Evolutionary conservation across 1,140 invertebrate species (phyloP), one percentile per base, ranked within the genome.

Genomic region (Temnothorax curvispinosus): DNA sequence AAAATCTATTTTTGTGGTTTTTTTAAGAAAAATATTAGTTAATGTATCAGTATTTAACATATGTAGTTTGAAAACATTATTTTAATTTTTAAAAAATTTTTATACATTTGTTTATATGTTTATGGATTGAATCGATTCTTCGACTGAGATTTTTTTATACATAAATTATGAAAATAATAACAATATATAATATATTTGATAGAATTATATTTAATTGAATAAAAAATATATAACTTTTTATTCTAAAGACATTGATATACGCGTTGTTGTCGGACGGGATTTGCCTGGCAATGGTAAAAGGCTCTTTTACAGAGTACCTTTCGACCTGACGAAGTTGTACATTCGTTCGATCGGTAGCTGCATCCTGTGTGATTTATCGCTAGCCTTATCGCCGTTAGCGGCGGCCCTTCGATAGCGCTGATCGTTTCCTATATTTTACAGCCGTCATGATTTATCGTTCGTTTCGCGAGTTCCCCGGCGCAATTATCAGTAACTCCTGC

Each of bases 391-490:
- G 89, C 87, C 89, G 60, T 74, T 76, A 85, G 89, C 87, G 89
- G 87, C 87, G 64, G 87, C 86, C 87, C 90, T 90, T 91, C 90
- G 90, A 91, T 91, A 90, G 86, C 88, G 64, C 64, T 88, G 89
- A 91, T 90, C 89, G 90, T 91, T 91, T 91, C 90, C 90, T 91
- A 91, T 91, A 91, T 91, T 91, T 91, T 91, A 91, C 89, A 90
- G 62, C 78, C 87, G 18, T 50, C 89, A 84, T 91, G 90, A 91
- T 91, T 91, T 91, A 91, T 91, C 89, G 90, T 87, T 27, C 90
- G 90, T 87, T 91, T 88, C 89, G 90, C 90, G 90, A 88, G 89
- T 88, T 84, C 65, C 87, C 77, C 80, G 52, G 65, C 74, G 89
- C 89, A 91, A 91, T 91, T 91, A 91, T 91, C 90, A 91, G 90